Evolutionary conservation across 2,888 invertebrate species (phyloP), one percentile per base, ranked within the genome.

Genomic region (Harpagoxenus sublaevis): DNA sequence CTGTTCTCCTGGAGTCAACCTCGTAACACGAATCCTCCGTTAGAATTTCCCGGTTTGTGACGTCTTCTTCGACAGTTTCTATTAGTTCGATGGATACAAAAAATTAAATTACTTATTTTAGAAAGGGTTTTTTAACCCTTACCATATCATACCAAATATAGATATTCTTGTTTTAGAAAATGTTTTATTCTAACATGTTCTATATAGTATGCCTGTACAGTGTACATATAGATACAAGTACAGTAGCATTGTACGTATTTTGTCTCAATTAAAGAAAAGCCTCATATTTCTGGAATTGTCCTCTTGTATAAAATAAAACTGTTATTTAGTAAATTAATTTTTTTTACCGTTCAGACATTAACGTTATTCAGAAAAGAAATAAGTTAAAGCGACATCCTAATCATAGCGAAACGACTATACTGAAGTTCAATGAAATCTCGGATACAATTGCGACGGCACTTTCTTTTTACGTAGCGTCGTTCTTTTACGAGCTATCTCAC

Each of bases 401-500:
- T 77, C 12, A 53, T 35, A 77, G 18, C 18, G 12, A 77, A 65
- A 65, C 48, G 65, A 53, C 1, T 23, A 74, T 23, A 74, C 18
- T 57, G 31, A 74, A 18, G 18, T 74, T 55, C 55, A 53, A 53
- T 77, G 18, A 77, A 65, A 77, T 77, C 77, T 77, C 28, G 9
- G 66, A 66, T 77, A 77, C 53, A 66, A 77, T 77, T 66, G 77
- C 12, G n/a, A 9, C 2, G 39, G 45, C 62, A 62, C 51, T 75
- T 65, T 31, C 70, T 71, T 81, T 79, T 77, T 77, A 77, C 18
- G 42, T 53, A 28, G 10, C n/a, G 6, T 77, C 51, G 39, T 66
- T 53, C 53, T 65, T 66, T 77, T 77, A 77, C 66, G 65, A 66
- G 77, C 51, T 42, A 77, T 55, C 57, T 70, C 70, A 57, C 63